Conservation (phyloP, 2,113 vertebrate species). For the Helogale parvula region DNA sequence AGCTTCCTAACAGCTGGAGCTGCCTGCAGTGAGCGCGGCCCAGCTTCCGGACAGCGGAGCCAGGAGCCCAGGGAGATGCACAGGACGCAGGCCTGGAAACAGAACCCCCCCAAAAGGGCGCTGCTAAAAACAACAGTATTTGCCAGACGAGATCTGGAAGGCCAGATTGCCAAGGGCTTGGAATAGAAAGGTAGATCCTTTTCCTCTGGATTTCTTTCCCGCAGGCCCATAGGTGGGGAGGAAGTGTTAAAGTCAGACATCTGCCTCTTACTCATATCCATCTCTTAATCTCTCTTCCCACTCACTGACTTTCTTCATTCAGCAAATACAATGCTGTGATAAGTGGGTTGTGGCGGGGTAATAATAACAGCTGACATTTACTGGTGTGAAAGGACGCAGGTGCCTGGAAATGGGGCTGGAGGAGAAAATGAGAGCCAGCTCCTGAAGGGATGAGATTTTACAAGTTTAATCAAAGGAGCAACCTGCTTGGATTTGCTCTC, state of each 20-base stretch:
- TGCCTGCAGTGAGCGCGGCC: not conserved
- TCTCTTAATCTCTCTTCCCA: not conserved
- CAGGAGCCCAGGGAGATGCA: not conserved
- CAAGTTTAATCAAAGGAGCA: not conserved
- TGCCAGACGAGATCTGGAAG: not conserved
- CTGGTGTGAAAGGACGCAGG: not conserved
- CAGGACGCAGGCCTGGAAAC: not conserved
- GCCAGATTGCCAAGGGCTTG: not conserved
- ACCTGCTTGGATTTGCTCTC: not conserved
- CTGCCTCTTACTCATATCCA: not conserved
- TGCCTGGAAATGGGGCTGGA: not conserved
- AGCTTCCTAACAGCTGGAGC: not conserved
- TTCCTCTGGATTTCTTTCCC: not conserved
- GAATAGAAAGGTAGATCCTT: not conserved
- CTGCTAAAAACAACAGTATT: not conserved
- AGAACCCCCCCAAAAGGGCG: not conserved
- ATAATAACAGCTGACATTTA: not conserved
- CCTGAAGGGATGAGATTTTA: not conserved
- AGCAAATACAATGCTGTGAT: not conserved
- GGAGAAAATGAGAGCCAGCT: not conserved
- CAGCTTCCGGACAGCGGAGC: not conserved
- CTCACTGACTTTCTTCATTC: slow-evolving; percentile 14
- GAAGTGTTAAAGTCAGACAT: not conserved
- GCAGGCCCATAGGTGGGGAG: not conserved
- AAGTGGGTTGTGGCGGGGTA: not conserved